phyloP scores from a whole-genome alignment of 2,888 invertebrate genomes.

The Cerastis leucographa region DNA sequence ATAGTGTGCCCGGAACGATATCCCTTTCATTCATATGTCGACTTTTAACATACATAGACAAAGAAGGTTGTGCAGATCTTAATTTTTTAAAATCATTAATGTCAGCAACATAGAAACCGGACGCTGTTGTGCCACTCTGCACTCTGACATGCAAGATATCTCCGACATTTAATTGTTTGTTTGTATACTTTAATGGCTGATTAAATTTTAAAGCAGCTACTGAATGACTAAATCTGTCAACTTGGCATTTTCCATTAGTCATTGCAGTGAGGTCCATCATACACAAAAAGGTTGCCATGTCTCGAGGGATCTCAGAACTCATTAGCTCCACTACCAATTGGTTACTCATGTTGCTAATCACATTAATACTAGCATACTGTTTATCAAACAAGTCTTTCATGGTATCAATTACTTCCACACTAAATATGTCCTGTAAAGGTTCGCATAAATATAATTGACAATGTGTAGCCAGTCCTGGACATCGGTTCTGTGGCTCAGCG shows the following conservation, averaged over 20 bases:
- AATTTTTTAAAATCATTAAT: conserved; percentile 45
- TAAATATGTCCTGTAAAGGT: conserved; percentile 36
- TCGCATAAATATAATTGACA: conserved; percentile 54
- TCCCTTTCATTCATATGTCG: conserved; percentile 32
- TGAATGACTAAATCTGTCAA: conserved; percentile 16
- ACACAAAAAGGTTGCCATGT: conserved; percentile 50
- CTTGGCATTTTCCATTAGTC: neutral
- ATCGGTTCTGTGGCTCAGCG: conserved; percentile 2
- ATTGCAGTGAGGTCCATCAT: conserved; percentile 38
- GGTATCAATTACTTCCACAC: conserved; percentile 40
- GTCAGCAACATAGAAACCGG: conserved; percentile 58
- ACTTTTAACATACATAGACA: conserved; percentile 40
- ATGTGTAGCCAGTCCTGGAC: conserved; percentile 51
- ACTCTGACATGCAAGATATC: conserved; percentile 46
- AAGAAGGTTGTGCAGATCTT: neutral
- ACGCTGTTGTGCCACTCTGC: conserved; percentile 38
- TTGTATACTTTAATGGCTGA: conserved; percentile 29
- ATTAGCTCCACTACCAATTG: conserved; percentile 48
- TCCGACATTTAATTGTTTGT: conserved; percentile 44
- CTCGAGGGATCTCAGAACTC: conserved; percentile 48
- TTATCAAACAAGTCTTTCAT: conserved; percentile 46
- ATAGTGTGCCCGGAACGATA: conserved; percentile 28
- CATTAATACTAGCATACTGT: conserved; percentile 34
- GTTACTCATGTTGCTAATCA: conserved; percentile 16
- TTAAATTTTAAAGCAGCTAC: conserved; percentile 1